phyloP scores from a whole-genome alignment of 2,888 invertebrate genomes.

The Xestia sexstrigata region DNA sequence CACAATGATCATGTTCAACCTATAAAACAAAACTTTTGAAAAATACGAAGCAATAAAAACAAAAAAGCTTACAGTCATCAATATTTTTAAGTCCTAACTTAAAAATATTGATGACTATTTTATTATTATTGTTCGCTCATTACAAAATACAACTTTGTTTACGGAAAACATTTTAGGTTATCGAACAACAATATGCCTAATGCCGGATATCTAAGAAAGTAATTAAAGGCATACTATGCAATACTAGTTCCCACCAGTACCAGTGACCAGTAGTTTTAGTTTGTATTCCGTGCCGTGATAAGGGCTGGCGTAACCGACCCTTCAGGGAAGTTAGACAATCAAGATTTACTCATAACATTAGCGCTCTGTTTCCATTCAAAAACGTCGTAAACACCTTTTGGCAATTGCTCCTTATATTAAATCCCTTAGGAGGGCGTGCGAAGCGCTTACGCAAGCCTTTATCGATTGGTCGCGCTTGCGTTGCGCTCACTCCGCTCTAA shows the following conservation, averaged over 20 bases:
- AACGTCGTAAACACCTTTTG: conserved; percentile 68
- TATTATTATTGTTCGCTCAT: no score
- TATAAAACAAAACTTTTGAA: background rate
- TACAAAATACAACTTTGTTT: conserved; percentile 8
- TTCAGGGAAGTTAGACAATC: conserved; percentile 75
- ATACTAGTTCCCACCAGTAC: conserved; percentile 54
- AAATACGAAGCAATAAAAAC: background rate
- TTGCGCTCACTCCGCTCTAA: conserved; percentile 82
- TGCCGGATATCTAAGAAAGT: conserved; percentile 62
- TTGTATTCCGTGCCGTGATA: conserved; percentile 57
- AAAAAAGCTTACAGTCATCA: no score
- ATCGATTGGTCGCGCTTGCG: conserved; percentile 84
- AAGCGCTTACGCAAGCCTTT: conserved; percentile 85
- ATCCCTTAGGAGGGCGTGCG: conserved; percentile 84
- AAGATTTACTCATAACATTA: conserved; percentile 73
- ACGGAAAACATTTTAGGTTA: conserved; percentile 27
- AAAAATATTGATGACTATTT: conserved; percentile 4
- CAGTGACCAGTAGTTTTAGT: conserved; percentile 59
- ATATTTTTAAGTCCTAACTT: no score
- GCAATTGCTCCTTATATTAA: conserved; percentile 74
- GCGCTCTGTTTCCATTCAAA: conserved; percentile 61
- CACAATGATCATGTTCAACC: conserved; percentile 38
- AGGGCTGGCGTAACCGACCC: conserved; percentile 72
- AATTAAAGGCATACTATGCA: conserved; percentile 62
- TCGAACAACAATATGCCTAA: conserved; percentile 41